A percentile compares a stretch with the other conserved stretches of the same genome.
Conservation (phyloP, 2,888 invertebrate species). For the Hypselothyrea guttata region DNA sequence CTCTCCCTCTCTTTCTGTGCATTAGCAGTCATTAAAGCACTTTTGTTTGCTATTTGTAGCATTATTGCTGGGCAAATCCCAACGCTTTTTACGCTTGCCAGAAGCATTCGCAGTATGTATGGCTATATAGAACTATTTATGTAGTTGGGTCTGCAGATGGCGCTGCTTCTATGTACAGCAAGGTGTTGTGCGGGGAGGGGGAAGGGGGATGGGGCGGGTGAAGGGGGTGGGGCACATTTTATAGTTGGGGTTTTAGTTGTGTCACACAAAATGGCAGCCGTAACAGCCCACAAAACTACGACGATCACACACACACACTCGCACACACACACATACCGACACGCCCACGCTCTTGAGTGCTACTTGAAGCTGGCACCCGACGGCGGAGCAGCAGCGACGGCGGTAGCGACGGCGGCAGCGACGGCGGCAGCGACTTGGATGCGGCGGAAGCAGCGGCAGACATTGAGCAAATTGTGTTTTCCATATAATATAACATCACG, state of each 20-base stretch:
- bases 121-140: conserved; percentile 3
- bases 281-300: conserved; percentile 71
- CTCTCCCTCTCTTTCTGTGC: conserved; percentile 10
- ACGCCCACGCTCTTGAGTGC: conserved; percentile 68
- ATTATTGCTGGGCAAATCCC: conserved; percentile 14
- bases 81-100: conserved; percentile 8
- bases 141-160: no score
- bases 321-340: conserved; percentile 39
- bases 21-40: conserved; percentile 41
- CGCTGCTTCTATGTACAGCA: conserved; percentile 17
- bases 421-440: conserved; percentile 27
- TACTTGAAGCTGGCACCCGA: conserved; percentile 55
- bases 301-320: conserved; percentile 40
- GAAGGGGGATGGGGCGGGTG: conserved; percentile 23
- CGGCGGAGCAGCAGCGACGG: conserved; percentile 33
- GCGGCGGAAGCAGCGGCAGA: conserved; percentile 45
- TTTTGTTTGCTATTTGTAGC: conserved; percentile 17
- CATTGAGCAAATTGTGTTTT: conserved; percentile 75
- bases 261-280: conserved; percentile 73
- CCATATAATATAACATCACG: conserved; percentile 78
- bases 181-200: conserved; percentile 1
- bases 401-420: conserved; percentile 18
- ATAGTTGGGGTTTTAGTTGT: conserved; percentile 56
- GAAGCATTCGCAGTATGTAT: conserved; percentile 16
- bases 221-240: conserved; percentile 38